Evolutionary conservation across 1,140 invertebrate species (phyloP).

Genomic region (Apis cerana): DNA sequence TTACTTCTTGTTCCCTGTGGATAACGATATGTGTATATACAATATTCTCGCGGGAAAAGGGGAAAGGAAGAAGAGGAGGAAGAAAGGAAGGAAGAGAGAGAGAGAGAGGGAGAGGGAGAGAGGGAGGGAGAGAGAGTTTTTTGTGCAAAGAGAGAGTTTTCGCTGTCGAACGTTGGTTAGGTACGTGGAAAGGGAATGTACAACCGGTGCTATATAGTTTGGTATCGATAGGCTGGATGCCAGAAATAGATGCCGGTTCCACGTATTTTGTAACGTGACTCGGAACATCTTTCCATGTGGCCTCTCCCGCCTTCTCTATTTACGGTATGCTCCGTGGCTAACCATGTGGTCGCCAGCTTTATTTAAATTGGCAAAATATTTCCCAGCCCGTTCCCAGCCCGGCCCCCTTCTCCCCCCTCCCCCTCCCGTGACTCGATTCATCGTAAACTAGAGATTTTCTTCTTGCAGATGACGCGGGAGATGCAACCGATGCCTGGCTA

Average conservation of each 20-base stretch:
- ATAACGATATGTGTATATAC: too few relatives aligned
- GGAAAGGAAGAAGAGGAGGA: too few relatives aligned
- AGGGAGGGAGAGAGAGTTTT: too few relatives aligned
- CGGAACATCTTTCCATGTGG: conserved; percentile 58
- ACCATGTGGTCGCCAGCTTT: conserved; percentile 67
- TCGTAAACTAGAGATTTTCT: conserved; percentile 32
- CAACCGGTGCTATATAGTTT: neutral
- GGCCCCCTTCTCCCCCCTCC: neutral
- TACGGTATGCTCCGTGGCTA: conserved; percentile 45
- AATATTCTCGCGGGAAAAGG: too few relatives aligned
- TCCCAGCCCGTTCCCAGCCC: conserved; percentile 39
- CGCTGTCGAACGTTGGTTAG: neutral
- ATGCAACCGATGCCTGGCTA: neutral
- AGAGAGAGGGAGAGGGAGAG: too few relatives aligned
- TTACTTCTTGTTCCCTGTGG: too few relatives aligned
- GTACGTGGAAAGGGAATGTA: neutral
- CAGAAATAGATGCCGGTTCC: conserved; percentile 63
- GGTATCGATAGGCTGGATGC: conserved; percentile 30
- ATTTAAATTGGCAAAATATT: conserved; percentile 52
- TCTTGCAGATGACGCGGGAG: conserved; percentile 28
- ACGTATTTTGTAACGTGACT: conserved; percentile 45
- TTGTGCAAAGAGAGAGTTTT: too few relatives aligned
- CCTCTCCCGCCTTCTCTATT: conserved; percentile 53
- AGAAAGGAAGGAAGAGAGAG: too few relatives aligned
- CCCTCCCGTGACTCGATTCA: neutral